Conservation (phyloP, 2,888 invertebrate genomes). For the Caenorhabditis uteleia region DNA sequence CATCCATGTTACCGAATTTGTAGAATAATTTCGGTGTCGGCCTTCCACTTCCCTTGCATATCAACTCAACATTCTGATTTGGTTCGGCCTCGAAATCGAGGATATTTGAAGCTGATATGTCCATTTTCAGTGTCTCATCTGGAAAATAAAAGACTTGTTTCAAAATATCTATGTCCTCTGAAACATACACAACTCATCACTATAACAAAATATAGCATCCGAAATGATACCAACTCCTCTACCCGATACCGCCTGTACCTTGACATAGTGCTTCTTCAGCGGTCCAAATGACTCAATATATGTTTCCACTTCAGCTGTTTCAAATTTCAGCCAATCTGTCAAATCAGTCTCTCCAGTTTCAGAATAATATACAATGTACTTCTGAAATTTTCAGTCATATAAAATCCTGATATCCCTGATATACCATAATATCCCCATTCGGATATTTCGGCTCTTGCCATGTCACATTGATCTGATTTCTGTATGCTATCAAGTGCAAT, state of each 20-base stretch:
- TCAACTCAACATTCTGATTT: conserved; percentile 35
- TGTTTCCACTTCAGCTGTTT: conserved; percentile 29
- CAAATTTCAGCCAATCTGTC: conserved; percentile 45
- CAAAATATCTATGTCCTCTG: background rate
- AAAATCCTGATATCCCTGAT: background rate
- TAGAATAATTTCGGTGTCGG: conserved; percentile 36
- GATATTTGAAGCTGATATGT: conserved; percentile 24
- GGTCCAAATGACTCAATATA: conserved; percentile 22
- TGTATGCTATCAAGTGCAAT: conserved; percentile 35
- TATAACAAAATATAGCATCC: conserved; percentile 15
- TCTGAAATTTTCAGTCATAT: conserved; percentile 16
- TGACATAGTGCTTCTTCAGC: conserved; percentile 21
- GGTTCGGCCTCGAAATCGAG: conserved; percentile 37
- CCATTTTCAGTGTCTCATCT: conserved; percentile 38
- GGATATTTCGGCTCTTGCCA: conserved; percentile 43
- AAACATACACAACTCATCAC: conserved; percentile 40
- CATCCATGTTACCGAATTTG: conserved; percentile 22
- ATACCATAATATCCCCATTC: conserved; percentile 50
- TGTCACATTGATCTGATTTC: conserved; percentile 47
- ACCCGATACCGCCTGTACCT: conserved; percentile 42
- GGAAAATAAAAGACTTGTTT: conserved; percentile 1
- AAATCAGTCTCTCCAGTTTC: conserved; percentile 35
- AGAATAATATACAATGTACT: conserved; percentile 47
- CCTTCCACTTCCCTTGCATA: conserved; percentile 37
- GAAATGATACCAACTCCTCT: conserved; percentile 49